A percentile compares a stretch with the other conserved stretches of the same genome.
phyloP scores from a whole-genome alignment of 2,888 invertebrate genomes.

The Formica aserva region DNA sequence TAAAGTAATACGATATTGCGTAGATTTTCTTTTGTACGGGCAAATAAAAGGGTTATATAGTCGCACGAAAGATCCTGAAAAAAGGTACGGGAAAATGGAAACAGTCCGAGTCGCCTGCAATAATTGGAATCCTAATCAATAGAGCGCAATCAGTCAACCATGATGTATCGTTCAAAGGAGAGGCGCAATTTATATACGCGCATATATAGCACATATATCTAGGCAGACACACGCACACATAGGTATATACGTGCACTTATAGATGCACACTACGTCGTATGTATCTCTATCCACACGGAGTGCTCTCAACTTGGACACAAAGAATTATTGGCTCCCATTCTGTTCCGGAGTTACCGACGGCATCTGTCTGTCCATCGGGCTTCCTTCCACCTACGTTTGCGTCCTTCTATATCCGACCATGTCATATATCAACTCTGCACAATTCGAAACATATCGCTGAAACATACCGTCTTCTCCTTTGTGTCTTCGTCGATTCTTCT shows the following conservation, averaged over 20 bases:
- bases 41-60: slow-evolving; percentile 34
- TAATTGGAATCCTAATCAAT: slow-evolving; percentile 84
- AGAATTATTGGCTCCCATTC: slow-evolving; percentile 81
- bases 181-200: slow-evolving; percentile 67
- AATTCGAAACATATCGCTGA: slow-evolving; percentile 66
- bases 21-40: slow-evolving; percentile 18
- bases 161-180: slow-evolving; percentile 66
- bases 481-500: slow-evolving; percentile 47
- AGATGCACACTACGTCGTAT: slow-evolving; percentile 9
- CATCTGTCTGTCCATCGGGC: slow-evolving; percentile 66
- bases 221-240: too few species aligned
- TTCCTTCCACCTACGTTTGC: slow-evolving; percentile 54
- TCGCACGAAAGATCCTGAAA: slow-evolving; percentile 26
- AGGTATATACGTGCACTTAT: neutral
- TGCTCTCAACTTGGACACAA: slow-evolving; percentile 75
- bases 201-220: slow-evolving; percentile 25
- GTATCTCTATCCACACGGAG: slow-evolving; percentile 61
- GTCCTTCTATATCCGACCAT: slow-evolving; percentile 18
- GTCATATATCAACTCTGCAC: slow-evolving; percentile 67
- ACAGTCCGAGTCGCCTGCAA: slow-evolving; percentile 66
- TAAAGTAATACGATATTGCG: neutral
- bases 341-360: slow-evolving; percentile 67
- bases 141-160: slow-evolving; percentile 77
- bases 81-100: slow-evolving; percentile 53
- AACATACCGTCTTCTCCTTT: slow-evolving; percentile 36